Evolutionary conservation across 2,797 vertebrate species (phyloP).

Genomic region (Sebastes ruberrimus): DNA sequence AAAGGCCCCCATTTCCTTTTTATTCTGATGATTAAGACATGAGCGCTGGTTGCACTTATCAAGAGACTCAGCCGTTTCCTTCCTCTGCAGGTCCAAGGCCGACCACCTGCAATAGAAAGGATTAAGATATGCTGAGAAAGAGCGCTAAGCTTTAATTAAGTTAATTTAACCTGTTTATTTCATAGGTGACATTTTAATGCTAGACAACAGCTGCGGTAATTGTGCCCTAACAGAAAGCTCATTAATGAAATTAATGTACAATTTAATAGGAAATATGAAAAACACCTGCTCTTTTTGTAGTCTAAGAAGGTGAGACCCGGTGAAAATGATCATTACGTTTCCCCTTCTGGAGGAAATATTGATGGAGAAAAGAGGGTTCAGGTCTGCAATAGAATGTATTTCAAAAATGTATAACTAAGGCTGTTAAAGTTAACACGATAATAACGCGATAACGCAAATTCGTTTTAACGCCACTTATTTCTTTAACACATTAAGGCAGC

Average conservation of each 20-base stretch:
- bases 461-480: too few species aligned
- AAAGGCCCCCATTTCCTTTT: constrained; percentile 44
- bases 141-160: constrained; percentile 22
- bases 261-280: constrained; percentile 1
- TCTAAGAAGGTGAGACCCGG: neutral
- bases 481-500: too few species aligned
- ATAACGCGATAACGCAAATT: too few species aligned
- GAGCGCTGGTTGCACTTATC: constrained; percentile 58
- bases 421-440: too few species aligned
- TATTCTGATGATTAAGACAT: constrained; percentile 62
- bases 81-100: constrained; percentile 50
- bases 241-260: constrained; percentile 7
- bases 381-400: neutral
- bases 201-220: constrained; percentile 35
- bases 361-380: neutral
- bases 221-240: constrained; percentile 6
- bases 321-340: neutral
- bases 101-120: constrained; percentile 67
- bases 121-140: constrained; percentile 49
- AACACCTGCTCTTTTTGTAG: constrained; percentile 24
- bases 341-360: neutral
- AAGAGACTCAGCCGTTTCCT: constrained; percentile 21
- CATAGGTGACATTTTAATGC: constrained; percentile 36
- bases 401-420: neutral
- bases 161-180: constrained; percentile 47